These are phyloP conservation scores for Craniophora ligustri DNA, from an alignment of 2,888 invertebrate genomes.

Conservation along the genomic window DNA sequence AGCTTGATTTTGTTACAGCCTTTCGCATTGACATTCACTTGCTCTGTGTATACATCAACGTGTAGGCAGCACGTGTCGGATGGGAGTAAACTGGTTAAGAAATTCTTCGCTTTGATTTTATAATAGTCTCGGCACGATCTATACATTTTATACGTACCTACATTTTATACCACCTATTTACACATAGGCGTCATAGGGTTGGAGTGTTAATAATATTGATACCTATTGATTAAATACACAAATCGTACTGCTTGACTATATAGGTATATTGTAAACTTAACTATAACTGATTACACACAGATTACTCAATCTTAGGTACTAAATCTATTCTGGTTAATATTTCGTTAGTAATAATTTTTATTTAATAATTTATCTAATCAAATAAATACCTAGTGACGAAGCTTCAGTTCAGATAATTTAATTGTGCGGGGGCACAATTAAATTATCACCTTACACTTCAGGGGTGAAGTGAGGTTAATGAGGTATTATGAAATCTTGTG, in stretches of 20 bases:
- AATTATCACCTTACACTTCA: too few species aligned
- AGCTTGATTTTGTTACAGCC: slow-evolving; percentile 25
- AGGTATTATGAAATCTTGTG: too few species aligned
- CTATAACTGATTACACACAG: neutral
- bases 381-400: neutral
- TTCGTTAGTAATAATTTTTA: too few species aligned
- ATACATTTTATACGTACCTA: slow-evolving; percentile 9
- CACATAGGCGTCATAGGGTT: slow-evolving; percentile 3
- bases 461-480: too few species aligned
- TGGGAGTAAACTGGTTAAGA: slow-evolving; percentile 43
- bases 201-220: slow-evolving; percentile 14
- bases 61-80: slow-evolving; percentile 33
- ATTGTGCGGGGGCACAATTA: too few species aligned
- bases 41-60: slow-evolving; percentile 17
- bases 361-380: neutral
- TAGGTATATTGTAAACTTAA: neutral
- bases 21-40: slow-evolving; percentile 41
- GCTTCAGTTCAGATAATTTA: too few species aligned
- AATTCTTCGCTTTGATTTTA: slow-evolving; percentile 27
- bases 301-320: neutral
- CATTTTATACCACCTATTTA: slow-evolving; percentile 6
- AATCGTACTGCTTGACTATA: neutral
- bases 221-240: slow-evolving; percentile 1
- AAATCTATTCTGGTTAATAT: neutral
- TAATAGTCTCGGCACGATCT: slow-evolving; percentile 12